Base-by-base conservation (phyloP, 2,888 invertebrate species). In the Acanthosepion pharaonis region DNA sequence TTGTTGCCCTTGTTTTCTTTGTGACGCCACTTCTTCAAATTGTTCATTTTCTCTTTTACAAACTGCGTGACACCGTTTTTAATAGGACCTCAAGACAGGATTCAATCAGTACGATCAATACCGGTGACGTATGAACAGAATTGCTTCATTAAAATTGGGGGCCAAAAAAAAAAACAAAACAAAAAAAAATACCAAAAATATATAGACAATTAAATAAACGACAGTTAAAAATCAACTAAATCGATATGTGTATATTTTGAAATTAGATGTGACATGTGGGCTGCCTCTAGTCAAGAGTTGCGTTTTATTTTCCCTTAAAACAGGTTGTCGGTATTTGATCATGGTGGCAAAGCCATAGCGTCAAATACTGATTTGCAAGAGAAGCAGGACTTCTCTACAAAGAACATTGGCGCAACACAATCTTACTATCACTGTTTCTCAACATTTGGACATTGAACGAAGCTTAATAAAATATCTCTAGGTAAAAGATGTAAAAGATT, bases 21-120 rank as follows among this genome's bases (percentile, higher is more conserved):
- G 94, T 95, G 0, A 94, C 96, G 4, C 96, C 96, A 5, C 91
- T 96, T 48, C 59, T 97, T 49, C 96, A 96, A 42, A 78, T 95
- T 18, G 8, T 95, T 5, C 95, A 95, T 49, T 96, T 96, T 94
- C 95, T 95, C 11, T 49, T 96, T 1, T 96, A 96, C 94, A 95
- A 95, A 49, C 94, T 96, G 5, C 94, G 95, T 92, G 92, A 96
- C 23, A 94, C 91, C 51, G 93, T 95, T 18, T 94, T 94, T 92
- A 94, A 94, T 59, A 92, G 94, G 25, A 53, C 94, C 33, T 94
- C 94, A 28, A 92, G 94, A 28, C 28, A 64, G 9, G 95, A 92
- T 49, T 94, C 94, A 42, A n/a, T 94, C 42, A 78, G 92, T 33
- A 48, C 91, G 23, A 20, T 91, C 25, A 91, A 18, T 15, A 91